phyloP scores from a whole-genome alignment of 2,797 vertebrate species.

The Cossypha heuglini region DNA sequence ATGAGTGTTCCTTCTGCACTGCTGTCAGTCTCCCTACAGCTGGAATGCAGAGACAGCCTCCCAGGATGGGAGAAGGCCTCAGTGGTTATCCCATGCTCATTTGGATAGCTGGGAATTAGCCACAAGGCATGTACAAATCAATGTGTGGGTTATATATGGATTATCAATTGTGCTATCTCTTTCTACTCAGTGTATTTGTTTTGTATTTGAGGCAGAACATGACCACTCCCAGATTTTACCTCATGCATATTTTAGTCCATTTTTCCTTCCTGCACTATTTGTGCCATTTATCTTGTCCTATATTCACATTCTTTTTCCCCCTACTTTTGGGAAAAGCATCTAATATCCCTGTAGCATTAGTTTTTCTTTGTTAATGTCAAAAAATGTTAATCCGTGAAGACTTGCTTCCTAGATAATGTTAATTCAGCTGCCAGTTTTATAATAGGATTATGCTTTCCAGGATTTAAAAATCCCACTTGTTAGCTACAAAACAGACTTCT shows the following conservation, averaged over 20 bases:
- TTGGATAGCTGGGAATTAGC: not conserved
- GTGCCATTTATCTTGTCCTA: slow-evolving; percentile 61
- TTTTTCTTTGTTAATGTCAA: slow-evolving; percentile 76
- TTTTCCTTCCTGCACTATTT: slow-evolving; percentile 27
- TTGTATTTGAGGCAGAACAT: not conserved
- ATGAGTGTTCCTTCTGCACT: not conserved
- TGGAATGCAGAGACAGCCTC: not conserved
- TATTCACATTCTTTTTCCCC: slow-evolving; percentile 38
- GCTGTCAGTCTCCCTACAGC: not conserved
- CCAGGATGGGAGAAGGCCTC: not conserved
- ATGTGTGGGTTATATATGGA: not conserved
- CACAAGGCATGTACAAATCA: not conserved
- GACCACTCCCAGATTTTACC: not conserved
- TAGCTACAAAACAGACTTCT: slow-evolving; percentile 77
- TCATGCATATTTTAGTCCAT: not conserved
- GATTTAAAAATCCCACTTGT: slow-evolving; percentile 81
- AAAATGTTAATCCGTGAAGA: slow-evolving; percentile 77
- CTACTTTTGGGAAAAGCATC: slow-evolving; percentile 70
- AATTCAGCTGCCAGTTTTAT: slow-evolving; percentile 78
- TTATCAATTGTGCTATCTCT: not conserved
- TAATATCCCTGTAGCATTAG: slow-evolving; percentile 73
- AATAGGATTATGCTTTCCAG: slow-evolving; percentile 82
- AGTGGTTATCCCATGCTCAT: not conserved
- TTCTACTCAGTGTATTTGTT: not conserved
- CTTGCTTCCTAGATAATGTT: slow-evolving; percentile 75